A percentile compares a stretch with the other conserved stretches of the same genome.
Evolutionary conservation across 2,797 vertebrate genomes (phyloP).

Genomic region (Tympanoctomys barrerae): DNA sequence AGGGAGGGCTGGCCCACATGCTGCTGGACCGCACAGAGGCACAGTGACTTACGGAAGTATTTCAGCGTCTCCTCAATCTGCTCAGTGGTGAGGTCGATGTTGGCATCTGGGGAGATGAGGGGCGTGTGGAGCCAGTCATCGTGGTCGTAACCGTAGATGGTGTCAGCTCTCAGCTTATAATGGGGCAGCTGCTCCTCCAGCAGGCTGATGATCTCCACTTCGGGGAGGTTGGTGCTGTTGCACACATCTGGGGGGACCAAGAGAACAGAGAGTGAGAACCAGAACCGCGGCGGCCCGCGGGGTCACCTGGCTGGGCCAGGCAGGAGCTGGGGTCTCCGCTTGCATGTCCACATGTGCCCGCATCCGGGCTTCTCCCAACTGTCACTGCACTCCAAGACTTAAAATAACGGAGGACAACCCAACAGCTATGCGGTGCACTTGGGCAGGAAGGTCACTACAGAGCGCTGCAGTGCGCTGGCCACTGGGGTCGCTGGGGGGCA

Average conservation of each 20-base stretch:
- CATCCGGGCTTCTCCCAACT: not conserved
- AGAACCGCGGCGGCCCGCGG: not conserved
- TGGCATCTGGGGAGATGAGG: slow-evolving; percentile 93
- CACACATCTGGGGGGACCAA: slow-evolving; percentile 94
- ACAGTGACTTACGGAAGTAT: slow-evolving; percentile 96
- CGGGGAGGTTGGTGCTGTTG: slow-evolving; percentile 98
- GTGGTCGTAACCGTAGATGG: slow-evolving; percentile 98
- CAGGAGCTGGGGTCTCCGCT: fast-evolving
- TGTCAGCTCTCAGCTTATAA: slow-evolving; percentile 98
- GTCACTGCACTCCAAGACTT: not conserved
- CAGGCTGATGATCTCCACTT: slow-evolving; percentile 99
- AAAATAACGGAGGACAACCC: not conserved
- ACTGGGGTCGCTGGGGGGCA: not conserved
- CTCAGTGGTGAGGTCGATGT: slow-evolving; percentile 95
- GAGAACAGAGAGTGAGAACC: not conserved
- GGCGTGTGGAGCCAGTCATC: slow-evolving; percentile 99
- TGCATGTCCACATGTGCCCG: no score
- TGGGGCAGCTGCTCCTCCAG: slow-evolving; percentile 98
- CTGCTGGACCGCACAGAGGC: fast-evolving
- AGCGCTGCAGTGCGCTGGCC: no score
- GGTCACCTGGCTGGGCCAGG: fast-evolving
- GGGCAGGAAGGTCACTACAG: no score
- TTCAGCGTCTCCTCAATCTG: slow-evolving; percentile 99
- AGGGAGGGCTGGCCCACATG: fast-evolving
- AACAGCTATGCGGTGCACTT: not conserved